Conservation (phyloP, 2,113 vertebrate genomes). For the Cottus gobio region DNA sequence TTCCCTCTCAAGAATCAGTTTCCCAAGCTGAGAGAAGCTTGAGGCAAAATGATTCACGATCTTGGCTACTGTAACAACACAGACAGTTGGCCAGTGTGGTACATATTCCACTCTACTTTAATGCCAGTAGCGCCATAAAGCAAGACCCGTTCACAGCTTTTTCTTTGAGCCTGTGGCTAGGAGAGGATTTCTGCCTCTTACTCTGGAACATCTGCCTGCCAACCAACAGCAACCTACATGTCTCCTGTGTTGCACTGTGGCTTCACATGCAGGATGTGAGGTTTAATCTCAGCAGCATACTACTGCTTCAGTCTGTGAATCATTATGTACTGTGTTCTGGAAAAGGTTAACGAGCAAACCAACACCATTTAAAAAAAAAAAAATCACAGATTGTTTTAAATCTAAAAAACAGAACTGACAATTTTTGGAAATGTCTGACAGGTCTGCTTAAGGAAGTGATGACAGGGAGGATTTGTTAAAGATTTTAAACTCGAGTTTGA, state of each 20-base stretch:
- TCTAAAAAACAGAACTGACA: neutral
- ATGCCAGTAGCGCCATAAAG: conserved; percentile 51
- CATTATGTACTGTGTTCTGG: neutral
- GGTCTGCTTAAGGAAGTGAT: conserved; percentile 64
- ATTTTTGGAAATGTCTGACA: conserved; percentile 20
- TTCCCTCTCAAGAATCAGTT: conserved; percentile 40
- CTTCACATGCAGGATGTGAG: conserved; percentile 28
- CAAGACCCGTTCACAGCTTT: conserved; percentile 19
- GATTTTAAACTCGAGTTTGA: neutral
- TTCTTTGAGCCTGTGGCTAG: conserved; percentile 23
- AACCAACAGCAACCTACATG: conserved; percentile 53
- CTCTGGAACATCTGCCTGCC: conserved; percentile 44
- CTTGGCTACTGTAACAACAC: conserved; percentile 34
- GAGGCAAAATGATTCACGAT: conserved; percentile 36
- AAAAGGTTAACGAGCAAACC: neutral
- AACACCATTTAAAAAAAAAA: neutral
- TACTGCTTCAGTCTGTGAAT: neutral
- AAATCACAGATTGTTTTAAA: neutral
- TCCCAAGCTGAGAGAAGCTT: conserved; percentile 26
- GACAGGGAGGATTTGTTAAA: conserved; percentile 14
- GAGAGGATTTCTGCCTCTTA: conserved; percentile 42
- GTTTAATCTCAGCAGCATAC: conserved; percentile 7
- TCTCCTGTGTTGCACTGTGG: conserved; percentile 37
- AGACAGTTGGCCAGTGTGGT: conserved; percentile 37
- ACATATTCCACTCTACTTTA: conserved; percentile 51